phyloP scores from a whole-genome alignment of 2,888 invertebrate genomes.

The Ophioninae sp. region DNA sequence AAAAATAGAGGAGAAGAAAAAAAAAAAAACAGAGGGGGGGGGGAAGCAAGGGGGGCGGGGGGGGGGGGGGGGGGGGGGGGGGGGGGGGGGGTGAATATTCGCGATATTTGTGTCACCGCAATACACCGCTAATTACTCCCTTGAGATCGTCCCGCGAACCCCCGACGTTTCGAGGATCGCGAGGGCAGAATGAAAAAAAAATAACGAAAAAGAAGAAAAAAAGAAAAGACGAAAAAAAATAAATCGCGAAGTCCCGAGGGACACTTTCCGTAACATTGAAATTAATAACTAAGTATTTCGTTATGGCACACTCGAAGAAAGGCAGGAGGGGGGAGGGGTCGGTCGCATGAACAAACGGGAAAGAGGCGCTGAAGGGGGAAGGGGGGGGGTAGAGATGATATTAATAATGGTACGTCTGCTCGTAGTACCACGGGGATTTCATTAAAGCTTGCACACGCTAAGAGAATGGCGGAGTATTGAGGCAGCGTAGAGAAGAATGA shows the following conservation, averaged over 20 bases:
- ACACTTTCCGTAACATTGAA: slow-evolving; percentile 68
- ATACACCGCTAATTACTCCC: slow-evolving; percentile 11
- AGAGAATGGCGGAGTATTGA: slow-evolving; percentile 65
- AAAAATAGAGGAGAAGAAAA: too few species aligned
- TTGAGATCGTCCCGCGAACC: not conserved
- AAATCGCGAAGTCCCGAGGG: slow-evolving; percentile 21
- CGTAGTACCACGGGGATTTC: slow-evolving; percentile 74
- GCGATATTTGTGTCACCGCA: not conserved
- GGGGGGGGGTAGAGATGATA: slow-evolving; percentile 75
- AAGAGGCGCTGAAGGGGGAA: too few species aligned
- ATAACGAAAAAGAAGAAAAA: too few species aligned
- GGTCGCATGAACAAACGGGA: slow-evolving; percentile 34
- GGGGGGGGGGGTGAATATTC: not conserved
- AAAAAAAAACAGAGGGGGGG: too few species aligned
- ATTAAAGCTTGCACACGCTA: slow-evolving; percentile 74
- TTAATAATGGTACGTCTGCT: slow-evolving; percentile 78
- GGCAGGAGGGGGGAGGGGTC: slow-evolving; percentile 56
- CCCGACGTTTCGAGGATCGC: slow-evolving; percentile 1
- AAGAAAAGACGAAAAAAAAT: not conserved
- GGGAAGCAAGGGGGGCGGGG: too few species aligned
- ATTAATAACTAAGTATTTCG: slow-evolving; percentile 80
- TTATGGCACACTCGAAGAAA: slow-evolving; percentile 76
- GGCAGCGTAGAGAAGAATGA: slow-evolving; percentile 66
- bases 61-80: too few species aligned
- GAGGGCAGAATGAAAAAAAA: slow-evolving; percentile 1